Evolutionary conservation across 2,888 invertebrate genomes (phyloP).

Genomic region (Exocentrus adspersus): DNA sequence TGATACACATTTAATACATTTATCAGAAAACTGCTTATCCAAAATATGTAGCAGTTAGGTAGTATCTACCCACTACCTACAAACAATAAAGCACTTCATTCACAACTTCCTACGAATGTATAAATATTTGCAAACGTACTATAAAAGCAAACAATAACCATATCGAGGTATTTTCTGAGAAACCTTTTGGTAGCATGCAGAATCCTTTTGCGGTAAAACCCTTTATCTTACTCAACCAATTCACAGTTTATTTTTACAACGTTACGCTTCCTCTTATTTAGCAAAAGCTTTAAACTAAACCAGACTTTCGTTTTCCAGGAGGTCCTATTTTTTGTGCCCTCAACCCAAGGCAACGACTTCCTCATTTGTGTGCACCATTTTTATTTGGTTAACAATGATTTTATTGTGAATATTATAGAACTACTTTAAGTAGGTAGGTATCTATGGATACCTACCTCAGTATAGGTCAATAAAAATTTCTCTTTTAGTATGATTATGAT

Average conservation of each 20-base stretch:
- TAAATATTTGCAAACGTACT: conserved; percentile 19
- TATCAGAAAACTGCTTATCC: too few species aligned
- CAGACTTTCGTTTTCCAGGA: conserved; percentile 50
- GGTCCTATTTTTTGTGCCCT: conserved; percentile 30
- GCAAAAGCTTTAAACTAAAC: conserved; percentile 43
- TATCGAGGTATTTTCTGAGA: conserved; percentile 39
- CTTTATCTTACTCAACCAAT: conserved; percentile 48
- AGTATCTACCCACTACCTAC: not conserved
- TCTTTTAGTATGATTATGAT: too few species aligned
- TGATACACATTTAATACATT: too few species aligned
- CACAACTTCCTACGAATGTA: not conserved
- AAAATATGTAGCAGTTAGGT: not conserved
- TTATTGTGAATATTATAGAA: too few species aligned
- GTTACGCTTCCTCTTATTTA: conserved; percentile 41
- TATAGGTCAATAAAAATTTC: too few species aligned
- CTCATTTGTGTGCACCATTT: conserved; percentile 13
- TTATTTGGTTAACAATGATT: too few species aligned
- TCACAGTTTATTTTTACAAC: conserved; percentile 49
- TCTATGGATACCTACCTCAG: too few species aligned
- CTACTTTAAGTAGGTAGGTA: too few species aligned
- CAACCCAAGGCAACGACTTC: conserved; percentile 24
- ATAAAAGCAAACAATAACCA: conserved; percentile 9
- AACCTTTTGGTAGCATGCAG: conserved; percentile 53
- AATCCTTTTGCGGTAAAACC: conserved; percentile 51
- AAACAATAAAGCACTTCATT: not conserved